A percentile compares a stretch with the other conserved stretches of the same genome.
These are phyloP conservation scores for Rhagophthalmus giganteus DNA, from an alignment of 2,888 invertebrate species.

Conservation along the genomic window DNA sequence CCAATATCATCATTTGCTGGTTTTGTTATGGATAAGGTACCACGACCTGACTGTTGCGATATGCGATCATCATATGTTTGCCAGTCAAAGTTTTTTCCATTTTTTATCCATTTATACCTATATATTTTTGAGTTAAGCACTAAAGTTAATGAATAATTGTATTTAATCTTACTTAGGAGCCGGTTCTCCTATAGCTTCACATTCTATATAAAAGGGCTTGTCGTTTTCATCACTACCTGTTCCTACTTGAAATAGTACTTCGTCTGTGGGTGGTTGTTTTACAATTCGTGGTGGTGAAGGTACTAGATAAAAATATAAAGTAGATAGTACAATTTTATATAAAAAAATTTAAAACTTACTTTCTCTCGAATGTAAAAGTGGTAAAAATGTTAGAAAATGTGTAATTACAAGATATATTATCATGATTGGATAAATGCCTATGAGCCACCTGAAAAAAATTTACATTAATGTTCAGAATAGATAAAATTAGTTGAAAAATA, in stretches of 20 bases:
- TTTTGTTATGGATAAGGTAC: slow-evolving; percentile 86
- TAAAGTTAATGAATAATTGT: neutral
- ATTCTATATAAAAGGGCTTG: slow-evolving; percentile 93
- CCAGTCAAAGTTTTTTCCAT: slow-evolving; percentile 94
- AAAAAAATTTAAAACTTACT: slow-evolving; percentile 14
- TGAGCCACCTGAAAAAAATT: slow-evolving; percentile 17
- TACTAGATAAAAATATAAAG: slow-evolving; percentile 58
- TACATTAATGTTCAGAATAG: neutral
- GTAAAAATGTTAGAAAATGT: slow-evolving; percentile 11
- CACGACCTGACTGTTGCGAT: slow-evolving; percentile 90
- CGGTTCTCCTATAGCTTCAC: slow-evolving; percentile 95
- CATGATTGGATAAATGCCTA: slow-evolving; percentile 9
- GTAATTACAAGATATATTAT: slow-evolving; percentile 11
- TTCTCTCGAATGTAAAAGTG: slow-evolving; percentile 16
- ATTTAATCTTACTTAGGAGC: slow-evolving; percentile 75
- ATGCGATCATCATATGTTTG: slow-evolving; percentile 93
- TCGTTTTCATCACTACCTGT: slow-evolving; percentile 74
- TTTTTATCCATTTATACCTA: slow-evolving; percentile 92
- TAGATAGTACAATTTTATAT: neutral
- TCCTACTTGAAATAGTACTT: slow-evolving; percentile 89
- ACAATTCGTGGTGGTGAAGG: slow-evolving; percentile 90
- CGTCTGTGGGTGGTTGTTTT: slow-evolving; percentile 90
- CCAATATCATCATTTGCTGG: slow-evolving; percentile 92
- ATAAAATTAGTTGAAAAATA: neutral
- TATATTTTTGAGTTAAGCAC: slow-evolving; percentile 10